Conservation (phyloP, 2,888 invertebrate species). For the Theretra japonica region DNA sequence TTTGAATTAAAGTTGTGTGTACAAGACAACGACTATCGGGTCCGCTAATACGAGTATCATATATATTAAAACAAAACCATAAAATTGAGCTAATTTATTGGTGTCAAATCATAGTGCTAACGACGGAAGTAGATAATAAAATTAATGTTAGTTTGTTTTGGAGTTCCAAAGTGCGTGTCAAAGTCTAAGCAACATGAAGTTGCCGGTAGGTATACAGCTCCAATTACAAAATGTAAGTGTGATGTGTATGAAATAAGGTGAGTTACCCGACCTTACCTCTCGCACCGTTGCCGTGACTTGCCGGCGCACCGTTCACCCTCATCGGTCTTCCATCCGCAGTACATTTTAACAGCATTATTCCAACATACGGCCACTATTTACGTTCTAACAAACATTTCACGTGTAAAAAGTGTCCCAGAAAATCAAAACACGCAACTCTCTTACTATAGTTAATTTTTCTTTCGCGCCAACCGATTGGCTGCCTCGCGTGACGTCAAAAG, state of each 20-base stretch:
- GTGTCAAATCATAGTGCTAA: neutral
- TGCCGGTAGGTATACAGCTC: neutral
- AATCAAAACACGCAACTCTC: constrained; percentile 59
- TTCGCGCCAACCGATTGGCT: constrained; percentile 74
- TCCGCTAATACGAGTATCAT: too few relatives aligned
- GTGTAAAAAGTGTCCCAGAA: constrained; percentile 55
- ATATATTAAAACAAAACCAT: too few relatives aligned
- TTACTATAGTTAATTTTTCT: constrained; percentile 51
- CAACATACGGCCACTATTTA: constrained; percentile 63
- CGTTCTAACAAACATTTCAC: constrained; percentile 65
- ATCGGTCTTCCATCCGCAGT: constrained; percentile 81
- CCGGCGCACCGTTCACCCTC: constrained; percentile 77
- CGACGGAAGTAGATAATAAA: neutral
- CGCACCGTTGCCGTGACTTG: constrained; percentile 75
- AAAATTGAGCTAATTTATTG: neutral
- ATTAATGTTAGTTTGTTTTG: neutral
- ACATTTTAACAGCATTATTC: constrained; percentile 81
- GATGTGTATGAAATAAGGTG: neutral
- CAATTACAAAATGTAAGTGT: constrained; percentile 12
- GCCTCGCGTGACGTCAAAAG: constrained; percentile 77
- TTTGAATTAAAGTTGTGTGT: too few relatives aligned
- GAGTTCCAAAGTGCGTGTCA: neutral
- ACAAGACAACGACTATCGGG: too few relatives aligned
- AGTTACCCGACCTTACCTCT: constrained; percentile 70
- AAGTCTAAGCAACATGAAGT: neutral